Evolutionary conservation across 2,797 vertebrate genomes (phyloP).

Genomic region (Cossypha niveicapilla): DNA sequence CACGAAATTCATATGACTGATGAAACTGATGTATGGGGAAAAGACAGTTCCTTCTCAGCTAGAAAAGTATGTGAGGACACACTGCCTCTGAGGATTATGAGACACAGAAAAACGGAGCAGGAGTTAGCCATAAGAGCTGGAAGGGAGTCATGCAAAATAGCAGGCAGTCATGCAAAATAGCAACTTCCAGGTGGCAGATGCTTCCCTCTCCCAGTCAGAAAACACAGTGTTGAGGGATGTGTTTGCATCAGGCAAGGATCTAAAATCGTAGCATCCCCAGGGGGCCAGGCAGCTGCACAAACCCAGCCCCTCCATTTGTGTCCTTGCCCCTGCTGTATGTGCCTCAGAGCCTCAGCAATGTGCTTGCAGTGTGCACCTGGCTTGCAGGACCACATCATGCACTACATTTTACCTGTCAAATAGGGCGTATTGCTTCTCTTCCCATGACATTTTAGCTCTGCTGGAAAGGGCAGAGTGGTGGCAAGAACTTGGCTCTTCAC

Average conservation of each 20-base stretch:
- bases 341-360: background rate
- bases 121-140: background rate
- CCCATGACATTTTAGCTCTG: background rate
- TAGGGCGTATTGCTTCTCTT: background rate
- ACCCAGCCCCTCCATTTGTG: background rate
- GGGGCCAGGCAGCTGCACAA: background rate
- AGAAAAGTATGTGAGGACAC: background rate
- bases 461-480: background rate
- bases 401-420: background rate
- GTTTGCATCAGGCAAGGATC: background rate
- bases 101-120: background rate
- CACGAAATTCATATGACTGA: background rate
- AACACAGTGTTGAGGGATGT: background rate
- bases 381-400: background rate
- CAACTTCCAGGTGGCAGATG: background rate
- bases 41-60: background rate
- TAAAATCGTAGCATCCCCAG: background rate
- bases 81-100: background rate
- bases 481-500: slow-evolving; percentile 22
- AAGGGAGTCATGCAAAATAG: background rate
- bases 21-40: background rate
- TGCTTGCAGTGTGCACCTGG: background rate
- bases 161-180: background rate
- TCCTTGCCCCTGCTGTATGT: background rate
- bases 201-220: background rate